Conservation (phyloP, 2,888 invertebrate genomes). For the Eupelmus urozonus region DNA sequence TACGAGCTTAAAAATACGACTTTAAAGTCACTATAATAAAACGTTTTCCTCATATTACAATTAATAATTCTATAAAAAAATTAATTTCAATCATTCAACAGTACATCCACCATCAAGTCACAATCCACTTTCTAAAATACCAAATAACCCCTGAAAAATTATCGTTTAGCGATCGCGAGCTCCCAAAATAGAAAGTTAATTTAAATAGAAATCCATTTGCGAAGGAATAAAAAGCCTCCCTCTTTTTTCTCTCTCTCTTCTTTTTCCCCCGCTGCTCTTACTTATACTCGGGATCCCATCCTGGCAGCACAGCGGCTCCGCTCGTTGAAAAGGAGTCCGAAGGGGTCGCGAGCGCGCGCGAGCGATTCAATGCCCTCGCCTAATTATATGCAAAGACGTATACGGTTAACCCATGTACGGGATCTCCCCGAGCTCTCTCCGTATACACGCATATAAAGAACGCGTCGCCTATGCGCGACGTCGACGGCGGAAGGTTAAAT, state of each 20-base stretch:
- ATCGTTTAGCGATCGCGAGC: not conserved
- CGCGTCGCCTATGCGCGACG: slow-evolving; percentile 18
- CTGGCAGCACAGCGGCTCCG: slow-evolving; percentile 61
- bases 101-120: no score
- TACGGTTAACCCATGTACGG: slow-evolving; percentile 66
- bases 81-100: no score
- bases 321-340: slow-evolving; percentile 70
- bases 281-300: no score
- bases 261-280: slow-evolving; percentile 59
- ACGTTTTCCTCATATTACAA: no score
- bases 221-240: slow-evolving; percentile 58
- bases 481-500: slow-evolving; percentile 49
- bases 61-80: no score
- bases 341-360: slow-evolving; percentile 70
- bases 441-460: slow-evolving; percentile 51
- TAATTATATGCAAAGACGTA: slow-evolving; percentile 76
- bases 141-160: slow-evolving; percentile 3
- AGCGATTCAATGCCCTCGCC: slow-evolving; percentile 74
- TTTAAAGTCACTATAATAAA: no score
- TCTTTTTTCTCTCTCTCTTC: slow-evolving; percentile 46
- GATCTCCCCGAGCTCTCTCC: slow-evolving; percentile 54
- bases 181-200: slow-evolving; percentile 3
- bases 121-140: no score
- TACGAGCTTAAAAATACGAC: no score
- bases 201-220: slow-evolving; percentile 42